Base-by-base conservation (phyloP, 2,113 vertebrate genomes). In the Holacanthus passer region DNA sequence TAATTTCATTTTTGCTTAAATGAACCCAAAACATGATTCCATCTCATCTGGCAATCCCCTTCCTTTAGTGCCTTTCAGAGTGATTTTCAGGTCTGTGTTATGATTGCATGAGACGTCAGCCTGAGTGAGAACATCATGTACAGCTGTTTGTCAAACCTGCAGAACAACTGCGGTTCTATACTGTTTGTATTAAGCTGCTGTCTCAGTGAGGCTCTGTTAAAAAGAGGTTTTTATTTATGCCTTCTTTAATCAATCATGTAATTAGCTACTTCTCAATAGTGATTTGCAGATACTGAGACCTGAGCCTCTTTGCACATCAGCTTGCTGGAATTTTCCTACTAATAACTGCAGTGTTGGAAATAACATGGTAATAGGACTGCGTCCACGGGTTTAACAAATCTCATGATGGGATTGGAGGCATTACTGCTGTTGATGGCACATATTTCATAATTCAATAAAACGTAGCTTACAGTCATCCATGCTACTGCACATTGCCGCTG, bases 371-470 rank as follows among this genome's bases (percentile, higher is more conserved):
- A 48, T 31, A 32, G 39, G 29, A 39, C 62, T 50, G 41, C 9
- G 17, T 75, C 29, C 55, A 72, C n/a, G 59, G n/a, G 47, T 74
- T 75, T 14, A 41, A 75, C 50, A 70, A 58, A 70, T 55, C 45
- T 79, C 47, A 63, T 35, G 24, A 73, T 24, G 55, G 20, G 17
- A 75, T n/a, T 82, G 63, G 32, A 75, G 39, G 43, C 77, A 78
- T 83, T 64, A 52, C 22, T 24, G 65, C 59, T 63, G 41, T 53
- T 75, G 41, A 39, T 48, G n/a, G 22, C 50, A 67, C 63, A 64
- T 59, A 45, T 9, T 59, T 66, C 29, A 75, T 81, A 77, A 84
- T 73, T 86, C 20, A 73, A 63, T 82, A 60, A 70, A 71, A 58
- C 32, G 13, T 24, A 67, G 39, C 66, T 52, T 35, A 48, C 27